These are phyloP conservation scores for Luscinia megarhynchos DNA, from an alignment of 2,797 vertebrate genomes.

Conservation along the genomic window DNA sequence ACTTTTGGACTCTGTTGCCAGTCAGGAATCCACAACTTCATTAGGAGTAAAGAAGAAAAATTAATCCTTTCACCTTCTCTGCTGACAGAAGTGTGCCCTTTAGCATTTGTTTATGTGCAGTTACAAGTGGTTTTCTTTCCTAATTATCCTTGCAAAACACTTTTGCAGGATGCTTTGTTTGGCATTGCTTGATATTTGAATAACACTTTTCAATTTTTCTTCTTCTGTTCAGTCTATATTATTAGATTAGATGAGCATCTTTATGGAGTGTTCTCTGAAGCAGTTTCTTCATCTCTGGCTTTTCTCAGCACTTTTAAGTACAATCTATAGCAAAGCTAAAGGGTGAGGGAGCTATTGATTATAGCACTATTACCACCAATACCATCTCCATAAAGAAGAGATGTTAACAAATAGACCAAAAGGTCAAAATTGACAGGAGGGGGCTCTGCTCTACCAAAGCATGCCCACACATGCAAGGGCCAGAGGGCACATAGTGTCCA, in stretches of 20 bases:
- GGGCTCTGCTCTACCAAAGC: constrained; percentile 20
- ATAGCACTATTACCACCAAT: not conserved
- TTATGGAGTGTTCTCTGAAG: not conserved
- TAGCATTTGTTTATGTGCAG: not conserved
- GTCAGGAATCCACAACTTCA: not conserved
- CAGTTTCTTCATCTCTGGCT: constrained; percentile 26
- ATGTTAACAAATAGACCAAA: constrained; percentile 26
- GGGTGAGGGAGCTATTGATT: not conserved
- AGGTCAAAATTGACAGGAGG: constrained; percentile 4
- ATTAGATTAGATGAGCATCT: constrained; percentile 23
- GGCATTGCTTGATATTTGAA: constrained; percentile 8
- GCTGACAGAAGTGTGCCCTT: not conserved
- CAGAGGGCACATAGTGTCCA: not conserved
- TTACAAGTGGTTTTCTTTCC: constrained; percentile 4
- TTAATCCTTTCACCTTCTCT: not conserved
- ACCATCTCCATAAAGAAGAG: not conserved
- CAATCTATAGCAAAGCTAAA: constrained; percentile 1
- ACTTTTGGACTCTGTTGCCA: not conserved
- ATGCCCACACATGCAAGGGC: not conserved
- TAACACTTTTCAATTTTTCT: not conserved
- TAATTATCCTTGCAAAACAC: constrained; percentile 18
- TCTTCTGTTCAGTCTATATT: not conserved
- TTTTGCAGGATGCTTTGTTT: not conserved
- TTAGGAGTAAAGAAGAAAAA: constrained; percentile 7
- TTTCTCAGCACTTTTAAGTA: constrained; percentile 45